Base-by-base conservation (phyloP, 2,888 invertebrate genomes). In the Chrysodeixis includens region DNA sequence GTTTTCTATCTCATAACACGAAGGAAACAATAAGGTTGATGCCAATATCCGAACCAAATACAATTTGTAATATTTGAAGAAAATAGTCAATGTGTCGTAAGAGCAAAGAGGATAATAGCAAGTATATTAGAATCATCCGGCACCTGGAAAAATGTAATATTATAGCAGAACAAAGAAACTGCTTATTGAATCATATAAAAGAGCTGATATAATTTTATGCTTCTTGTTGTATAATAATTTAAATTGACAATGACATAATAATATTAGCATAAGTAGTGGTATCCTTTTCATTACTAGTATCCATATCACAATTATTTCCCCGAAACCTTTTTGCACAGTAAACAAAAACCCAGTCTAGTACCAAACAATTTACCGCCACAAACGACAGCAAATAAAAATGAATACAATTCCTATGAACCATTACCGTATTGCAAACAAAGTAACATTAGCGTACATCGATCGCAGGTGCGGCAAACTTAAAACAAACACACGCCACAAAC, bases 1-100 rank as follows among this genome's bases (percentile, higher is more conserved):
- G 16, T 66, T 71, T 62, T 62, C 35, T 74, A 40, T 71, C 18
- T 60, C 18, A 8, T 26, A 20, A 62, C 35, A 54, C 62, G n/a
- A 8, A 16, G 22, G 53, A 56, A 67, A 46, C 66, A 52, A 62
- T 71, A 62, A 26, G 51, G 20, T 20, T 18, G 20, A 35, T 0
- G 20, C 57, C 22, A 44, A 14, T 20, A 10, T 12, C 30, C 4
- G 12, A 49, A 40, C 40, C 40, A 30, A 32, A 49, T 20, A 20
- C 9, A n/a, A 20, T 18, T 56, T 49, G 46, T 20, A 49, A 49
- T 49, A 49, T 49, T 49, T 49, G 46, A 49, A 49, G 46, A 18
- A 20, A 49, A 49, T 49, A 18, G 18, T 20, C 18, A 10, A 20
- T 18, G 46, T 20, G 46, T 49, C 20, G 46, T 49, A 49, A 49